Evolutionary conservation across 2,888 invertebrate species (phyloP).

Genomic region (Polyommatus iphigenia): DNA sequence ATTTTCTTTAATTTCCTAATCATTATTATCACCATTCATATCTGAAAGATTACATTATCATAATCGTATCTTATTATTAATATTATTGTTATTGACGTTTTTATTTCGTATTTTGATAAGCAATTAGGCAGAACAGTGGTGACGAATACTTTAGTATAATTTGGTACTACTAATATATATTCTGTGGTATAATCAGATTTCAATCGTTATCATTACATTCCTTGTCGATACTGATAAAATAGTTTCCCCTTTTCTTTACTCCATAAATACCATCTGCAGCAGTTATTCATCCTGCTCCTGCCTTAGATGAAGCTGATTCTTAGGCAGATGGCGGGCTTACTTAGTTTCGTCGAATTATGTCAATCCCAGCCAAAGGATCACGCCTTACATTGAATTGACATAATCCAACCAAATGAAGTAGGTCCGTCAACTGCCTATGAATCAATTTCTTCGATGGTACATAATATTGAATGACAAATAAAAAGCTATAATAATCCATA

Average conservation of each 20-base stretch:
- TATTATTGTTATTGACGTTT: not conserved
- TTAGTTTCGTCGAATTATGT: no score
- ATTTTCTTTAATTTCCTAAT: constrained; percentile 27
- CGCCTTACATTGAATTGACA: no score
- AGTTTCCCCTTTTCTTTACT: not conserved
- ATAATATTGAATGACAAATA: no score
- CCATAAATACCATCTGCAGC: not conserved
- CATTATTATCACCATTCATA: constrained; percentile 15
- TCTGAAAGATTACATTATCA: constrained; percentile 29
- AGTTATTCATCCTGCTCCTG: not conserved
- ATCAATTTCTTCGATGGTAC: no score
- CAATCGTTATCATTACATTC: not conserved
- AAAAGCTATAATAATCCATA: no score
- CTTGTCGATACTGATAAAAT: not conserved
- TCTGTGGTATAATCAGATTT: not conserved
- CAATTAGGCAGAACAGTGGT: not conserved
- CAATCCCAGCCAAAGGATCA: no score
- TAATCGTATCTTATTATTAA: constrained; percentile 15
- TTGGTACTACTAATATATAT: no score
- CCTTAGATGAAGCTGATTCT: no score
- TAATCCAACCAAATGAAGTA: no score
- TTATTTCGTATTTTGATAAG: not conserved
- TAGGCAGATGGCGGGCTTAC: no score
- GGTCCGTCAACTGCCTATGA: no score
- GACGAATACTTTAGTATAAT: not conserved